phyloP scores from a whole-genome alignment of 2,888 invertebrate species.

The Venusia cambrica region DNA sequence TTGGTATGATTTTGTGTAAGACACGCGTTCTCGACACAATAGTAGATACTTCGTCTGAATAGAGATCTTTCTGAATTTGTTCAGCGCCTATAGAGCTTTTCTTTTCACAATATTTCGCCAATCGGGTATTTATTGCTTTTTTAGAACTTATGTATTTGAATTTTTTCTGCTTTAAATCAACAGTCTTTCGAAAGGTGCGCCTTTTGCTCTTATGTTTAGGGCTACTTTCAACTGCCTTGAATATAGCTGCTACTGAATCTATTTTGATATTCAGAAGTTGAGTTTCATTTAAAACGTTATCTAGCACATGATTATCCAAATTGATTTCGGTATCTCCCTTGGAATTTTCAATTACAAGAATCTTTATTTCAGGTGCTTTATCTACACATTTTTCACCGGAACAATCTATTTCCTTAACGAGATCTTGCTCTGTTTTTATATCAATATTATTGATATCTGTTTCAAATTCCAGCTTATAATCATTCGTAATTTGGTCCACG shows the following conservation, averaged over 20 bases:
- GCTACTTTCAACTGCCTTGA: slow-evolving; percentile 29
- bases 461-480: slow-evolving; percentile 1
- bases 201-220: slow-evolving; percentile 23
- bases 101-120: slow-evolving; percentile 38
- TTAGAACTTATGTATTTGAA: slow-evolving; percentile 30
- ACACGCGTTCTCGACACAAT: slow-evolving; percentile 39
- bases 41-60: slow-evolving; percentile 35
- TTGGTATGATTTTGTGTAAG: slow-evolving; percentile 44
- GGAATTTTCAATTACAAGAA: not conserved
- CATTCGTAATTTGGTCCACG: not conserved
- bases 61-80: slow-evolving; percentile 34
- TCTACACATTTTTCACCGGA: not conserved
- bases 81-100: slow-evolving; percentile 26
- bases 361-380: not conserved
- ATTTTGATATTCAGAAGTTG: not conserved
- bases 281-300: not conserved
- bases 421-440: not conserved
- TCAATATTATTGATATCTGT: not conserved
- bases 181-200: slow-evolving; percentile 36
- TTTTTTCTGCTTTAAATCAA: slow-evolving; percentile 41
- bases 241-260: slow-evolving; percentile 28
- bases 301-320: no score
- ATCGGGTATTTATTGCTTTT: slow-evolving; percentile 27
- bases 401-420: no score
- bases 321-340: not conserved